Evolutionary conservation across 2,888 invertebrate species (phyloP), one percentile per base, ranked within the genome.

Genomic region (Xanthorhoe spadicearia): DNA sequence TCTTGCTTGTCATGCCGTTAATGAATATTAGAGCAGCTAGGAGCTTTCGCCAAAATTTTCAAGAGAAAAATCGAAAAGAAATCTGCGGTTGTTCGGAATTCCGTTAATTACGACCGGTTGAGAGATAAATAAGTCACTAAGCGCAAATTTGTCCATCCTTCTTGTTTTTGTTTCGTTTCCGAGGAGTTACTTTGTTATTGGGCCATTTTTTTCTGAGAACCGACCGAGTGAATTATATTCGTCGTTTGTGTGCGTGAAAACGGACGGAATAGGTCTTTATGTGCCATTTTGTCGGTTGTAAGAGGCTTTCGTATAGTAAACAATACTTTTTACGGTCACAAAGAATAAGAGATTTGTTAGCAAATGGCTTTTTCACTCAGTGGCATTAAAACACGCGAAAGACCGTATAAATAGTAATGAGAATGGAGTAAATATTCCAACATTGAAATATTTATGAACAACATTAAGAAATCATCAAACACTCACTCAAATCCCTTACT

Each of bases 1-100:
- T 93, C 87, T 90, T 89, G 90, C 88, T 85, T 86, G 92, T 92
- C 92, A 92, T 87, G 86, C 80, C 75, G 77, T 81, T 91, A 93
- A 93, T 92, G 90, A 93, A 92, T 92, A 90, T 89, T 86, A 87
- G 83, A 89, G 83, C 80, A 83, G 85, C 60, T 49, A 38, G 55
- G 65, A 23, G 43, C 61, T 61, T 55, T 18, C 49, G 48, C 28
- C 58, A 64, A 43, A 69, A 66, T 69, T 75, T 72, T 66, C 64
- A 75, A 60, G 70, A 75, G 79, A 78, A 82, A 82, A 83, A 83
- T 80, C 78, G 82, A 64, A 80, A 84, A 83, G 83, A 87, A 88
- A 88, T 89, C 87, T 83, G 86, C 77, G 85, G 85, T 81, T 75
- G 80, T 78, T 83, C 75, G 74, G 83, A 88, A 88, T 87, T 85